Evolutionary conservation across 1,140 invertebrate genomes (phyloP), one percentile per base, ranked within the genome.

Genomic region (Drosophila burlai): DNA sequence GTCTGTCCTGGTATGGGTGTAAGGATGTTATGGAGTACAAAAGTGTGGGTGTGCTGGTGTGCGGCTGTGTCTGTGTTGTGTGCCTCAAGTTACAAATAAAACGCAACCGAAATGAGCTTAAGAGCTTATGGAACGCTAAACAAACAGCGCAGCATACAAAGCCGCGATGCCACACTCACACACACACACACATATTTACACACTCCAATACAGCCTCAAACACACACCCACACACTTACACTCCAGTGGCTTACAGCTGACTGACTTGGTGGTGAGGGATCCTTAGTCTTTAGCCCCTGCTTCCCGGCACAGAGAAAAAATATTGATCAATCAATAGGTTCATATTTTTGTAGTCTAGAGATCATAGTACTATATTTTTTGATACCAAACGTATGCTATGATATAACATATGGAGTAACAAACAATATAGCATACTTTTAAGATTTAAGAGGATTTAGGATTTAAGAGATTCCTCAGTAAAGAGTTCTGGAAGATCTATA

Each of bases 61-160:
- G 47, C 45, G 45, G 46, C 21, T 60, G 60, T 58, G 49, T 24
- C 24, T 26, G 26, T 26, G 50, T 47, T 42, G 64, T 69, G 75
- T 76, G 83, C 84, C 69, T 89, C 73, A 84, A 90, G 85, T 89
- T 90, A 89, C 85, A 89, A 90, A 89, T 89, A 89, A 90, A 89
- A 89, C 85, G 81, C 84, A 90, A 89, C 84, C 85, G 63, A 89
- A 89, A 89, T 90, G 85, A 89, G 84, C 84, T 89, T 89, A 89
- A 90, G 84, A 90, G 84, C 84, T 89, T 89, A 89, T 84, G 78
- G 74, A 89, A 83, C 84, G 84, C 85, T 89, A 90, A 89, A 90
- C 84, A 89, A 89, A 89, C 84, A 89, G 73, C 81, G 85, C 66
- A 84, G 76, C 78, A 79, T 74, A 90, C 76, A 90, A 83, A 87